These are phyloP conservation scores for Lerista edwardsae DNA, from an alignment of 2,797 vertebrate species.

Conservation along the genomic window DNA sequence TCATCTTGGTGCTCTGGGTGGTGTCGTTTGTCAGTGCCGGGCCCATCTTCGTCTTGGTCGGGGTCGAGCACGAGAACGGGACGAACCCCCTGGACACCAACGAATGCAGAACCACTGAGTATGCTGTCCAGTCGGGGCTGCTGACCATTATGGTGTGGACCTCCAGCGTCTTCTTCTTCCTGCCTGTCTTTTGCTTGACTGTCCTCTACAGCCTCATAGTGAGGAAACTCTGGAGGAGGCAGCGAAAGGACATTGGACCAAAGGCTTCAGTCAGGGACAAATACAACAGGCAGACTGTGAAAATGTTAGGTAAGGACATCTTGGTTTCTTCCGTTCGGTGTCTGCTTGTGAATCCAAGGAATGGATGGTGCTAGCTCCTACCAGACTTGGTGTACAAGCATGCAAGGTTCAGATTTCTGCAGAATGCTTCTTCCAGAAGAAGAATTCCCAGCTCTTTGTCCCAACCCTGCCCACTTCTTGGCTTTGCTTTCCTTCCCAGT, in stretches of 20 bases:
- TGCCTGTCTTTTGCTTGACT: slow-evolving; percentile 95
- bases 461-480: too few species aligned
- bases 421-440: not conserved
- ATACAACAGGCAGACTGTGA: slow-evolving; percentile 94
- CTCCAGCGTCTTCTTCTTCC: slow-evolving; percentile 94
- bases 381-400: not conserved
- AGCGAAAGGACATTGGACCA: slow-evolving; percentile 83
- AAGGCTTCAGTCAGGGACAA: slow-evolving; percentile 87
- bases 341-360: not conserved
- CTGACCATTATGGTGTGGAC: slow-evolving; percentile 96
- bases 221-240: slow-evolving; percentile 91
- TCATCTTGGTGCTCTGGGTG: slow-evolving; percentile 91
- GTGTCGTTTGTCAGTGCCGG: slow-evolving; percentile 90
- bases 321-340: slow-evolving; percentile 12
- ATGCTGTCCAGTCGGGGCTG: slow-evolving; percentile 91
- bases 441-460: not conserved
- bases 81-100: slow-evolving; percentile 85
- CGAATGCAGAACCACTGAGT: slow-evolving; percentile 93
- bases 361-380: not conserved
- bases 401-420: not conserved
- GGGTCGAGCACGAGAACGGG: slow-evolving; percentile 88
- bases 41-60: slow-evolving; percentile 95
- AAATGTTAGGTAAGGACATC: slow-evolving; percentile 89
- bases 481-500: too few species aligned
- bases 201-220: slow-evolving; percentile 97